Base-by-base conservation (phyloP, 64 coral and sea anemone species). In the Stichodactyla helianthus region DNA sequence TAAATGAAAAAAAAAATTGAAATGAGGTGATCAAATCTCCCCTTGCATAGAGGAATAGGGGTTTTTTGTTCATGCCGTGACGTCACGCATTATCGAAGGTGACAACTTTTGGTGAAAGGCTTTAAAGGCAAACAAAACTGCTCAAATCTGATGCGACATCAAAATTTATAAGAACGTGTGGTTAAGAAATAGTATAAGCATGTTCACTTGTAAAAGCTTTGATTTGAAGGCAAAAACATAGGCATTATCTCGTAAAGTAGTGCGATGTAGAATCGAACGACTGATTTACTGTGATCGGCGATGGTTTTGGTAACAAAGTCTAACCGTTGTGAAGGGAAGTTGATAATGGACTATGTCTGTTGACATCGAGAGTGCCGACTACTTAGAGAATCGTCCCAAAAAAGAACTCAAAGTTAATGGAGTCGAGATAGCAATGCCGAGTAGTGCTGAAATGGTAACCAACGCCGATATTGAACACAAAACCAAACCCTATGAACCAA, bases 61-160 rank as follows among this genome's bases (percentile, higher is more conserved):
- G 10, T 26, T 19, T 74, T 35, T 74, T 35, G 22, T 74, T 13
- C n/a, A 74, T n/a, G 22, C 26, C 68, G 26, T 74, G 68, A 74
- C 68, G 68, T 74, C 68, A 74, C 68, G 68, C 68, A 74, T 74
- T 74, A 74, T 74, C 23, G 25, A 27, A 26, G 25, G 25, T 74
- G 68, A 74, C 26, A 74, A 0, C 55, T 58, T 11, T 74, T 28
- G 26, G 12, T 74, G 22, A 74, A 74, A 68, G n/a, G n/a, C 63
- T n/a, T n/a, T 67, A 71, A 71, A 28, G 27, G 25, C 68, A 74
- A 74, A 74, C 68, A 70, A 18, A 62, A 74, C 68, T 23, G 11
- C 25, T 27, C 2, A 23, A 44, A 70, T 23, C 68, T 74, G 7
- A 31, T 74, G 68, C 68, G 68, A 74, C 68, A 74, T 74, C 68